Evolutionary conservation across 1,140 invertebrate genomes (phyloP), one percentile per base, ranked within the genome.

Genomic region (Eriosoma lanigerum): DNA sequence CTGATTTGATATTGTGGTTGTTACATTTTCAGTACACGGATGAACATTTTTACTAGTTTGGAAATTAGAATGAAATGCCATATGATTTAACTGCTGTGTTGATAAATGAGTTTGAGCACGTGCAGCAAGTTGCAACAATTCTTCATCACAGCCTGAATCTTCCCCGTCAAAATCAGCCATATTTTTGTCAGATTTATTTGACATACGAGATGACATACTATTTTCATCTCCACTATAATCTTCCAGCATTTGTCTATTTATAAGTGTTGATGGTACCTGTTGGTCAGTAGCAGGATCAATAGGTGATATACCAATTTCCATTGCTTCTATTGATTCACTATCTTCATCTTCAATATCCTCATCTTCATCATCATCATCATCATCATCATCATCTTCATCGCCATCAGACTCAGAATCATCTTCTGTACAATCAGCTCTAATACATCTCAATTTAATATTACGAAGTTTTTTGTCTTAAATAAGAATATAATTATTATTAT

Each of bases 91-190:
- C 52, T 85, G 80, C 24, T 84, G 83, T 32, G 82, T 82, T n/a
- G 83, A 81, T 44, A 84, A 81, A 78, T 84, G 83, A 75, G 83
- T 83, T 80, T 84, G 81, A 66, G 80, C 81, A 62, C 73, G 64
- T 12, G 91, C 90, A 0, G 92, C 90, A 15, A 94, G 88, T 82
- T 94, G 90, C 0, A 92, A 92, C 19, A 97, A 86, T 85, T 96
- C 95, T 83, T 96, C 95, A 84, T 96, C 92, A 85, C 92, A 92
- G 29, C 91, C 92, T 50, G 93, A 94, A 83, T 96, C 83, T 84
- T 97, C 95, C 32, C 95, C 96, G 83, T 97, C 95, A 84, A 97
- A 95, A 86, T 97, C 95, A 0, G 94, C 94, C 90, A 97, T 92
- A 85, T 96, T 96, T 82, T 96, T 96, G 83, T 96, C 94, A n/a